These are phyloP conservation scores for Diogma glabrata DNA, from an alignment of 2,888 invertebrate species.

Conservation along the genomic window DNA sequence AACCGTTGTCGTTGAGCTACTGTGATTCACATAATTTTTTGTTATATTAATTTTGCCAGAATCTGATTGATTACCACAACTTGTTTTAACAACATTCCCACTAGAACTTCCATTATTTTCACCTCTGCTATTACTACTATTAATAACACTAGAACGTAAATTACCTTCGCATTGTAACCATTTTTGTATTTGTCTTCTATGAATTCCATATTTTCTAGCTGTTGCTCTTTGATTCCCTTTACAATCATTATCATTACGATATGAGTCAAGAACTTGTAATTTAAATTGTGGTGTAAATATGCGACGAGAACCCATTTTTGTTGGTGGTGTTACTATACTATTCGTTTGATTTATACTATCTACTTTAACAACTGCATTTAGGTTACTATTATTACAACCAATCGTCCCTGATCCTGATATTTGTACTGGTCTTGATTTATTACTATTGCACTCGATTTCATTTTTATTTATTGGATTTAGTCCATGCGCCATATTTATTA, in stretches of 20 bases:
- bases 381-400: constrained; percentile 4
- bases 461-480: constrained; percentile 42
- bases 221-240: constrained; percentile 83
- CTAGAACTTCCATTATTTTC: constrained; percentile 6
- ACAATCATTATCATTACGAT: constrained; percentile 74
- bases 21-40: constrained; percentile 14
- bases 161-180: constrained; percentile 80
- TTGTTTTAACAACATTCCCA: background rate
- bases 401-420: background rate
- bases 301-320: constrained; percentile 65
- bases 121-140: constrained; percentile 32
- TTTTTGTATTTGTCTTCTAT: constrained; percentile 82
- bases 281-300: constrained; percentile 85
- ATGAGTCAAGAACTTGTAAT: constrained; percentile 78
- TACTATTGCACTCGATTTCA: constrained; percentile 27
- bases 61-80: constrained; percentile 12
- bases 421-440: constrained; percentile 13
- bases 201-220: constrained; percentile 81
- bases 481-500: constrained; percentile 44
- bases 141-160: constrained; percentile 59
- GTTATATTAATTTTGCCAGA: constrained; percentile 16
- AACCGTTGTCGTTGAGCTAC: constrained; percentile 4
- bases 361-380: background rate
- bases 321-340: constrained; percentile 34
- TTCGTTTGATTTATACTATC: background rate